Evolutionary conservation across 2,113 vertebrate genomes (phyloP), one percentile per base, ranked within the genome.

Genomic region (Caranx ignobilis): DNA sequence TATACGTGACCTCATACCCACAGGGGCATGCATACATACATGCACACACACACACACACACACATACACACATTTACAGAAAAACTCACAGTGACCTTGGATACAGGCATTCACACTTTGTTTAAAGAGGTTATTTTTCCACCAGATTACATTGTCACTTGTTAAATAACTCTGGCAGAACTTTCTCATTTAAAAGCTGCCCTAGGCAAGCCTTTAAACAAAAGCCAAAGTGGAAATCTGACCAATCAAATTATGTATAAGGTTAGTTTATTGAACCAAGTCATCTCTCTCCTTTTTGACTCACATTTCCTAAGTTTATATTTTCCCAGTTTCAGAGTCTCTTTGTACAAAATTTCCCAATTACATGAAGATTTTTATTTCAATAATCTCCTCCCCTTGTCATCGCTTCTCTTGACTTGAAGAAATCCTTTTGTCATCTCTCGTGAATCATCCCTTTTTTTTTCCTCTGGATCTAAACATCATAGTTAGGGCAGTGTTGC

Each of bases 81-180:
- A 3, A 77, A 48, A 68, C 37, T 15, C 62, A 37, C 54, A 54
- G 21, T 87, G 89, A 90, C 87, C 90, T 89, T 93, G 86, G 88
- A 67, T 68, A 47, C 11, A 67, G 64, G 41, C 54, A 68, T 56
- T 71, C 71, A 19, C 50, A 34, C 69, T 89, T 81, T 83, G 75
- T 80, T 83, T 76, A 47, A 75, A 91, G 71, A 43, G 57, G 55
- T 64, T 81, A 55, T 73, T 85, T 81, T 69, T 85, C 82, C 65
- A 62, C 78, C 4, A 74, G 73, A 88, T 87, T 81, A 73, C 55
- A 82, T 73, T 84, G 83, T 90, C 81, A 80, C 89, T 89, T 89
- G 82, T 80, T 81, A 83, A 90, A 88, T 88, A 77, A 79, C 79
- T 80, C 69, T 66, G 69, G 81, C 81, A 83, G 55, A 85, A 85